Conservation (phyloP, 2,797 vertebrate species). For the Thunnus albacares region DNA sequence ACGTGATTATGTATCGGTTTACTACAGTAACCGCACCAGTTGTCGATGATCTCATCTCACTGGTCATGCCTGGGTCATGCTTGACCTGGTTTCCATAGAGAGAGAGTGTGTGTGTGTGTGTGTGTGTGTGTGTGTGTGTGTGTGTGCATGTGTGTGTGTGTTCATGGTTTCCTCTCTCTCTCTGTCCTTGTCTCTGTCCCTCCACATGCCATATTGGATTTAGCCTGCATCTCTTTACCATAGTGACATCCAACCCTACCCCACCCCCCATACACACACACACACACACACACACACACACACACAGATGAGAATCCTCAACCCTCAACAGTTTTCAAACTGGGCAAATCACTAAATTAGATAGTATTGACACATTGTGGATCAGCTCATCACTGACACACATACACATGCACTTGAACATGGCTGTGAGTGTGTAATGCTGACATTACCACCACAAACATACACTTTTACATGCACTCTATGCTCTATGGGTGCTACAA, state of each 20-base stretch:
- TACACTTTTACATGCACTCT: background rate
- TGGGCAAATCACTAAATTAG: constrained; percentile 18
- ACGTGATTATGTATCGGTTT: background rate
- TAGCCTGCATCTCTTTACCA: constrained; percentile 27
- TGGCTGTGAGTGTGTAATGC: too few species aligned
- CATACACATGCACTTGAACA: background rate
- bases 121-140: constrained; percentile 26
- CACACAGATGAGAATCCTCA: background rate
- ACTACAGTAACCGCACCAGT: constrained; percentile 57
- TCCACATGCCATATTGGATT: constrained; percentile 49
- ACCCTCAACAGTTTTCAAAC: background rate
- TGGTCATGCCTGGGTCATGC: constrained; percentile 46
- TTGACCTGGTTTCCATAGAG: constrained; percentile 67
- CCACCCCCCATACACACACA: constrained; percentile 29
- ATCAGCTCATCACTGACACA: constrained; percentile 15
- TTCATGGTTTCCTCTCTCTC: background rate
- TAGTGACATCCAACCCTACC: constrained; percentile 3
- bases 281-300: constrained; percentile 10
- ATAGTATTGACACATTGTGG: constrained; percentile 30
- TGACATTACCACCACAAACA: too few species aligned
- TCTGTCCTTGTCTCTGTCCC: constrained; percentile 9
- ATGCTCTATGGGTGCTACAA: too few species aligned
- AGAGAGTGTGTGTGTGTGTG: background rate
- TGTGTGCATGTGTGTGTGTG: constrained; percentile 1
- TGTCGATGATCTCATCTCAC: constrained; percentile 69